A percentile compares a stretch with the other conserved stretches of the same genome.
phyloP scores from a whole-genome alignment of 2,888 invertebrate genomes.

The Drymonia ruficornis region DNA sequence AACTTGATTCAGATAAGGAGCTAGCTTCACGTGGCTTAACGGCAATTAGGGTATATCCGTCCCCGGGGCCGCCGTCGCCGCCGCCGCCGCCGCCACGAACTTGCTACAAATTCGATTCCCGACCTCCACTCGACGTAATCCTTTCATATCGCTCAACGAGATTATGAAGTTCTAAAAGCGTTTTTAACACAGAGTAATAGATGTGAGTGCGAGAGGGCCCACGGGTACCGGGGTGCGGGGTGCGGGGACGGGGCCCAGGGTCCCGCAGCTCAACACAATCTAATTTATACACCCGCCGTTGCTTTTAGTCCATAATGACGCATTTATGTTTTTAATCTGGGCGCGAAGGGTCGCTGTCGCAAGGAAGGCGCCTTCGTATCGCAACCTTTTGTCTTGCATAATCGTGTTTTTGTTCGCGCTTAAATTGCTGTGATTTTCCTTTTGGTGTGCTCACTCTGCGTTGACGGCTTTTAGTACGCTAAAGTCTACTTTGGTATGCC shows the following conservation, averaged over 20 bases:
- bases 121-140: background rate
- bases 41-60: background rate
- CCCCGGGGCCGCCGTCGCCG: background rate
- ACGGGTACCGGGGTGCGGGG: background rate
- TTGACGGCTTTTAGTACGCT: background rate
- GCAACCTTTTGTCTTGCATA: conserved; percentile 24
- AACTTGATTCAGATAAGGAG: background rate
- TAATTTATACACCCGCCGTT: conserved; percentile 33
- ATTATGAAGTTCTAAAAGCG: conserved; percentile 4
- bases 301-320: conserved; percentile 42
- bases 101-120: conserved; percentile 2
- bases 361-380: conserved; percentile 13
- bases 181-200: conserved; percentile 3
- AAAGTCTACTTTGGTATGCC: background rate
- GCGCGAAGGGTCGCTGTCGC: conserved; percentile 29
- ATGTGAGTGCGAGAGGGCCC: background rate
- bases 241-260: background rate
- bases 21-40: background rate
- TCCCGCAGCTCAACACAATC: conserved; percentile 27
- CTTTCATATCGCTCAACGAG: conserved; percentile 4
- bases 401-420: conserved; percentile 15
- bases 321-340: conserved; percentile 43
- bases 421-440: background rate
- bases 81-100: background rate
- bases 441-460: background rate